These are phyloP conservation scores for Portevinia maculata DNA, from an alignment of 2,888 invertebrate species.

Conservation along the genomic window DNA sequence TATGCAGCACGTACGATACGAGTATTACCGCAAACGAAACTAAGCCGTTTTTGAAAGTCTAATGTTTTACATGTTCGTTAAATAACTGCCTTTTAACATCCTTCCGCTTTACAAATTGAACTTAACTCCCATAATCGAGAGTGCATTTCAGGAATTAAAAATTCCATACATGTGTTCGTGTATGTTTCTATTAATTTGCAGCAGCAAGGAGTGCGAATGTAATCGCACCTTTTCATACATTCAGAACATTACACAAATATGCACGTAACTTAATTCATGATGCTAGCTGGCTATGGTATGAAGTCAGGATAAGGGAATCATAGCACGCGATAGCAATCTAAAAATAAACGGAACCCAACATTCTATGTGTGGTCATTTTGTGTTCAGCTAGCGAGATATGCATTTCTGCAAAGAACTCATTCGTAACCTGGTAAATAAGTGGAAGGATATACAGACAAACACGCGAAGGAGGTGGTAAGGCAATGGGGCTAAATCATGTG, in stretches of 20 bases:
- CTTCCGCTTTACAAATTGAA: slow-evolving; percentile 10
- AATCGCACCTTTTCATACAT: slow-evolving; percentile 35
- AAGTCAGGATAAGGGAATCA: slow-evolving; percentile 60
- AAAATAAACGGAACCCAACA: slow-evolving; percentile 53
- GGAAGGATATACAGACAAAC: slow-evolving; percentile 8
- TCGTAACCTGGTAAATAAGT: slow-evolving; percentile 23
- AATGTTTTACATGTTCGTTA: slow-evolving; percentile 1
- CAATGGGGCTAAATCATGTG: background rate
- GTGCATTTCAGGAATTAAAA: slow-evolving; percentile 41
- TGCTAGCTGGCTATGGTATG: slow-evolving; percentile 31
- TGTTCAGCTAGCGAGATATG: slow-evolving; percentile 25
- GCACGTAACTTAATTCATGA: slow-evolving; percentile 32
- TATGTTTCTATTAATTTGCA: background rate
- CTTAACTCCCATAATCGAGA: slow-evolving; percentile 10
- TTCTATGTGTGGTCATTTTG: slow-evolving; percentile 59
- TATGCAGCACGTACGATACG: background rate
- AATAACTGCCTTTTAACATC: background rate
- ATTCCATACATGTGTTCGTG: slow-evolving; percentile 8
- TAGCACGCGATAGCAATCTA: slow-evolving; percentile 64
- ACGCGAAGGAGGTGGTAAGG: background rate
- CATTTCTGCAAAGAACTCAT: slow-evolving; percentile 11
- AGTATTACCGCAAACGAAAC: background rate
- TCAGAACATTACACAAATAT: slow-evolving; percentile 22
- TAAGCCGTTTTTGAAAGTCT: background rate
- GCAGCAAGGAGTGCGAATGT: background rate